Evolutionary conservation across 2,888 invertebrate species (phyloP), one percentile per base, ranked within the genome.

Genomic region (Agrilus cyanescens): DNA sequence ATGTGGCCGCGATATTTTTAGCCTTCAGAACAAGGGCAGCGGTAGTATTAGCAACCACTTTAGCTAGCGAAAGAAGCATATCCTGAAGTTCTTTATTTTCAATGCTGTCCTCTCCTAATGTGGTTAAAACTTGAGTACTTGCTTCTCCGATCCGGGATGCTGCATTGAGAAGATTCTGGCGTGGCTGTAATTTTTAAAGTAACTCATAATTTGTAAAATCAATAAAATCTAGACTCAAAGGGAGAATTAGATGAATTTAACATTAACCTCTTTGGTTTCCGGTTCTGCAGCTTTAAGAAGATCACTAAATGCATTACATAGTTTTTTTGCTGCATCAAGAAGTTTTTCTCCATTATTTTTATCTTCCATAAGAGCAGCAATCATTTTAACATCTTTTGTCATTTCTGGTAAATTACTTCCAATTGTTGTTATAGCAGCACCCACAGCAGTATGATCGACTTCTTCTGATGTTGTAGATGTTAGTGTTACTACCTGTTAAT

Each of bases 111-210:
- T 93, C 91, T 12, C 89, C 90, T 62, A 95, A 94, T 41, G 89
- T 90, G 57, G 87, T 81, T 40, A 98, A 77, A 0, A 97, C 90
- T 57, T 87, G 85, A 37, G 93, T 89, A 45, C 94, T 94, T 0
- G 95, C 94, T 64, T 98, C 97, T 8, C 98, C 98, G 37, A 98
- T 93, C 48, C 89, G 78, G 12, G 91, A 91, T 0, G 97, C 98
- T 0, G 97, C 96, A 63, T 89, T 90, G 39, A 98, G 76, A 29
- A 97, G 75, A 62, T 81, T 89, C 69, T 95, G 94, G 10, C 95
- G 79, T 0, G 94, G 90, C 58, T 62, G 43, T 32, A 81, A 84
- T 71, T 25, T 10, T 25, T 25, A 60, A 44, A 46, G 33, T 10
- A 14, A 38, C 47, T 50, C 47, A 49, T 37, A 32, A 20, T 33